Evolutionary conservation across 2,113 vertebrate species (phyloP).

Genomic region (Gasterosteus nipponicus): DNA sequence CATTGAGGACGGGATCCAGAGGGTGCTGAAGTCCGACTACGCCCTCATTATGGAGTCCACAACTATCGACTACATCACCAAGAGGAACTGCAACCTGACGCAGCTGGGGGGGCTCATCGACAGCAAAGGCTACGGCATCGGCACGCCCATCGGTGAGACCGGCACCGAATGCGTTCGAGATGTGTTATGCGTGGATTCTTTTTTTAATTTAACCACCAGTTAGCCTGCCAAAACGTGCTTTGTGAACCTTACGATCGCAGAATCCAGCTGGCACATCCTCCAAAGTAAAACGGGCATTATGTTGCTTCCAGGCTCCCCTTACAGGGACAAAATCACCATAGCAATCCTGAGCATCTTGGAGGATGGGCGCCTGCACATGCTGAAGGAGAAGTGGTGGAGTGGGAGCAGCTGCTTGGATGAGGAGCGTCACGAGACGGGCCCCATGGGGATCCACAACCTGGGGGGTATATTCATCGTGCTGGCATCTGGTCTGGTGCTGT

Average conservation of each 20-base stretch:
- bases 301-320: constrained; percentile 89
- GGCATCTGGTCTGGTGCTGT: constrained; percentile 94
- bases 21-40: constrained; percentile 93
- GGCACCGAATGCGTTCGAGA: background rate
- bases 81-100: constrained; percentile 97
- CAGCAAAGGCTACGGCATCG: constrained; percentile 98
- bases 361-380: constrained; percentile 93
- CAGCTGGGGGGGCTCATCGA: constrained; percentile 96
- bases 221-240: constrained; percentile 53
- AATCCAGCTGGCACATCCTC: constrained; percentile 65
- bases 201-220: constrained; percentile 25
- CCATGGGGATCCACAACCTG: constrained; percentile 96
- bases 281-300: constrained; percentile 67
- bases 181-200: background rate
- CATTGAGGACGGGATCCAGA: constrained; percentile 96
- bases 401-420: constrained; percentile 92
- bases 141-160: constrained; percentile 93
- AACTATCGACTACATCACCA: constrained; percentile 95
- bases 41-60: constrained; percentile 98
- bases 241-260: constrained; percentile 67
- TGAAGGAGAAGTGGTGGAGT: constrained; percentile 99
- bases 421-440: constrained; percentile 91
- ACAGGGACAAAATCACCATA: constrained; percentile 97
- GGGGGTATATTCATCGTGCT: constrained; percentile 97
- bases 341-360: constrained; percentile 97